These are phyloP conservation scores for Tamias sibiricus DNA, from an alignment of 2,113 vertebrate genomes.

Conservation along the genomic window DNA sequence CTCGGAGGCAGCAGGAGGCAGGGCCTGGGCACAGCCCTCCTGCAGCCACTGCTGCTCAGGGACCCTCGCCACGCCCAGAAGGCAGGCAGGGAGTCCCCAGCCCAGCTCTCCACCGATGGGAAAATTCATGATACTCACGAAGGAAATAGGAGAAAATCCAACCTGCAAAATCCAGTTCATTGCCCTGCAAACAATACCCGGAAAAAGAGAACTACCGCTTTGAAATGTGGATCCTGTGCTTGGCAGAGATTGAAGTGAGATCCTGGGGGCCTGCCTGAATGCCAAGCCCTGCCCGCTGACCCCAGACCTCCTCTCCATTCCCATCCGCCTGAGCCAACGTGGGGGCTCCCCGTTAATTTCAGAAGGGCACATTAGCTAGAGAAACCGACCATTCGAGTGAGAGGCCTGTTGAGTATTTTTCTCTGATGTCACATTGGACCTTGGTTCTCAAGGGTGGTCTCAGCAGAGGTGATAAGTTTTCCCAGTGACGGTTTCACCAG, in stretches of 20 bases:
- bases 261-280: rapidly evolving
- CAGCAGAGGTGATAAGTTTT: not conserved
- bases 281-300: not conserved
- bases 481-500: rapidly evolving
- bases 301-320: not conserved
- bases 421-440: not conserved
- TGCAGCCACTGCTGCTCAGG: not conserved
- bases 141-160: not conserved
- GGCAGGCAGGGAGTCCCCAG: no score
- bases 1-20: not conserved
- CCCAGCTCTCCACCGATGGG: not conserved
- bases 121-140: rapidly evolving
- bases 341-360: not conserved
- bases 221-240: rapidly evolving
- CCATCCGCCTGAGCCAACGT: not conserved
- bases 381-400: no score
- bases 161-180: no score
- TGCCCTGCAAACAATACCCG: not conserved
- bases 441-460: not conserved
- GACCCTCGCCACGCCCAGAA: not conserved
- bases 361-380: not conserved
- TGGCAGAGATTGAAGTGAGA: not conserved
- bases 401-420: not conserved
- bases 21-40: not conserved
- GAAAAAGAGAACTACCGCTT: no score